A percentile compares a stretch with the other conserved stretches of the same genome.
Evolutionary conservation across 1,140 invertebrate species (phyloP).

Genomic region (Bursaphelenchus mucronatus): DNA sequence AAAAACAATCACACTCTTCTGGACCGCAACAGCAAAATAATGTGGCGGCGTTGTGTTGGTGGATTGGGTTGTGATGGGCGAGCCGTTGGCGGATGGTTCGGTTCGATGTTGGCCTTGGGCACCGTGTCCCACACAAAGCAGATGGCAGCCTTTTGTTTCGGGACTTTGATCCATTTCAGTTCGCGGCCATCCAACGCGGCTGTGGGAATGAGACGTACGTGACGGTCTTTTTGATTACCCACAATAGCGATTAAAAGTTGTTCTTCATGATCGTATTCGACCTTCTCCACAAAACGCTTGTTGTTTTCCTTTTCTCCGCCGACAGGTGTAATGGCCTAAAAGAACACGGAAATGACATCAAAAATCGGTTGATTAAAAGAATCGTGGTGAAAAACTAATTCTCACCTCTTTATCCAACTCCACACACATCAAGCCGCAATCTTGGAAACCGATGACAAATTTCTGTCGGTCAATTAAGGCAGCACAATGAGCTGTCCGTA

Average conservation of each 20-base stretch:
- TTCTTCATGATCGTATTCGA: conserved; percentile 80
- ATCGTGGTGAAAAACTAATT: conserved; percentile 23
- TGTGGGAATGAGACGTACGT: conserved; percentile 79
- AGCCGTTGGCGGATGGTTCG: conserved; percentile 64
- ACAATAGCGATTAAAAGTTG: conserved; percentile 65
- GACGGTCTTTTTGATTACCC: conserved; percentile 70
- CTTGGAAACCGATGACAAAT: conserved; percentile 69
- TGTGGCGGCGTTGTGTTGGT: conserved; percentile 44
- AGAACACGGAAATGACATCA: conserved; percentile 3
- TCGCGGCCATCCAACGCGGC: conserved; percentile 86
- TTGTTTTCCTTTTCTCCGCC: conserved; percentile 60
- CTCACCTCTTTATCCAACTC: conserved; percentile 85
- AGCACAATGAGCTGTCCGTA: conserved; percentile 79
- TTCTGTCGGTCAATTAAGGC: conserved; percentile 69
- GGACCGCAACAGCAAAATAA: conserved; percentile 81
- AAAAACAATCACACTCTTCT: conserved; percentile 78
- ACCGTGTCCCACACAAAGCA: conserved; percentile 66
- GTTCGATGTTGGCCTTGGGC: conserved; percentile 63
- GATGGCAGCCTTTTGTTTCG: conserved; percentile 71
- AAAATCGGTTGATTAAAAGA: neutral
- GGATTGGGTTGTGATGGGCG: conserved; percentile 45
- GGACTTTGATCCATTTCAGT: conserved; percentile 88
- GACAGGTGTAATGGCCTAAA: conserved; percentile 49
- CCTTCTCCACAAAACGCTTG: conserved; percentile 62
- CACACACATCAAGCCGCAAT: conserved; percentile 88